Percentiles rank a stretch among this genome's conserved stretches.
Conservation (phyloP, 2,888 invertebrate species). For the Lithodes maja region DNA sequence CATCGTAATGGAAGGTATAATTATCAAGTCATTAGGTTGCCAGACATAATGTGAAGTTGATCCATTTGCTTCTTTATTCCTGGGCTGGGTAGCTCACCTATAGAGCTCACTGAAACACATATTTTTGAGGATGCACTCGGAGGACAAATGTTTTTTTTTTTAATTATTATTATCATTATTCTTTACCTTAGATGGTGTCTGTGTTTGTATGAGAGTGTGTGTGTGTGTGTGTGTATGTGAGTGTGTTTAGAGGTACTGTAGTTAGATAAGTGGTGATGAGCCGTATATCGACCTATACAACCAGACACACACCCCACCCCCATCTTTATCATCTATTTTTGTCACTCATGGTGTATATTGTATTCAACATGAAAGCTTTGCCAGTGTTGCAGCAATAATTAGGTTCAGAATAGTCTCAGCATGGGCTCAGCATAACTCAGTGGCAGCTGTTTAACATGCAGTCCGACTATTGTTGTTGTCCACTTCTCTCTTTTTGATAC, state of each 20-base stretch:
- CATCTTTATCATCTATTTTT: slow-evolving; percentile 61
- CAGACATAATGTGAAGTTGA: too few species aligned
- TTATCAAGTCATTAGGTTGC: too few species aligned
- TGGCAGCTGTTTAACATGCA: slow-evolving; percentile 52
- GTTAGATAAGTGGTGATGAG: neutral
- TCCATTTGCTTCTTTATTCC: slow-evolving; percentile 54
- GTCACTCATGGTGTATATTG: slow-evolving; percentile 59
- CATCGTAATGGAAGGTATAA: too few species aligned
- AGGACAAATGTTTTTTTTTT: slow-evolving; percentile 11
- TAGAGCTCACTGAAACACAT: slow-evolving; percentile 67
- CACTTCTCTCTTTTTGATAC: neutral
- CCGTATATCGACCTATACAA: slow-evolving; percentile 13
- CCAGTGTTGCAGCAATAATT: slow-evolving; percentile 68
- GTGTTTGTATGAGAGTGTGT: slow-evolving; percentile 20
- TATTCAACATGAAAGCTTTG: slow-evolving; percentile 62
- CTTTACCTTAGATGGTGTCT: slow-evolving; percentile 12
- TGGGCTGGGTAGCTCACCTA: slow-evolving; percentile 63
- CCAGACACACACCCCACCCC: slow-evolving; percentile 42
- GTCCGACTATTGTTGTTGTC: slow-evolving; percentile 13
- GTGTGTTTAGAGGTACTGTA: slow-evolving; percentile 17
- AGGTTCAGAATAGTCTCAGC: slow-evolving; percentile 64
- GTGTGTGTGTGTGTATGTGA: neutral
- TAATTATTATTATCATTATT: too few species aligned
- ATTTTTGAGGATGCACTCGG: slow-evolving; percentile 46
- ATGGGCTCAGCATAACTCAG: slow-evolving; percentile 59